Conservation (phyloP, 2,113 vertebrate genomes). For the Xiphorhynchus elegans region DNA sequence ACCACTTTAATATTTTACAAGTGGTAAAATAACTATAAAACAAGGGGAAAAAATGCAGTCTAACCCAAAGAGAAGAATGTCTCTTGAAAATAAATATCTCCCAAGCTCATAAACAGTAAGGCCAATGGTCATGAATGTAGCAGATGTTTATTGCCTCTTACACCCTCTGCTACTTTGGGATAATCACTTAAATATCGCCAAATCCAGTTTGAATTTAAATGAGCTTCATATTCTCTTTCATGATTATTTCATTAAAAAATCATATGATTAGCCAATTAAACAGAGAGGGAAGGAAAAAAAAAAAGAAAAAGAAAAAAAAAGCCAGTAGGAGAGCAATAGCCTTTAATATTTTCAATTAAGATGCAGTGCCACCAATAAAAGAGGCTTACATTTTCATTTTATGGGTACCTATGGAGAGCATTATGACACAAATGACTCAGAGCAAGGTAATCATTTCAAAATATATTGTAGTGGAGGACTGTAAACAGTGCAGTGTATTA, state of each 20-base stretch:
- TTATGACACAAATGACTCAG: conserved; percentile 83
- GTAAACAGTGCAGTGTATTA: conserved; percentile 78
- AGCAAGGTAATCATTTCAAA: conserved; percentile 82
- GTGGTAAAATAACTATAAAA: conserved; percentile 5
- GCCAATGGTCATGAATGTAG: conserved; percentile 72
- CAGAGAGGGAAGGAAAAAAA: background rate
- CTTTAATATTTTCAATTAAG: conserved; percentile 85
- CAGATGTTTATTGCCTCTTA: conserved; percentile 76
- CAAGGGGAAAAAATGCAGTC: background rate
- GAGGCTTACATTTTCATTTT: conserved; percentile 81
- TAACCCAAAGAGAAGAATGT: conserved; percentile 50
- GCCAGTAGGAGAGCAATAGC: conserved; percentile 74
- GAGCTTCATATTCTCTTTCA: conserved; percentile 77
- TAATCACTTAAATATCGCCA: conserved; percentile 77
- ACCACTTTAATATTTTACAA: conserved; percentile 32
- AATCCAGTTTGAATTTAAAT: conserved; percentile 79
- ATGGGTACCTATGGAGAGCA: conserved; percentile 81
- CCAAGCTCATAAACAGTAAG: conserved; percentile 70
- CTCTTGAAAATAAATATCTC: conserved; percentile 75
- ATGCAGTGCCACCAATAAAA: conserved; percentile 82
- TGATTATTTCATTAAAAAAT: conserved; percentile 76
- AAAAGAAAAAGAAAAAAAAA: background rate
- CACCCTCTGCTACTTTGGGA: conserved; percentile 73
- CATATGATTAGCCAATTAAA: conserved; percentile 79
- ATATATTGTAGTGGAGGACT: conserved; percentile 77